These are phyloP conservation scores for Picus viridis DNA, from an alignment of 2,797 vertebrate species.

Conservation along the genomic window DNA sequence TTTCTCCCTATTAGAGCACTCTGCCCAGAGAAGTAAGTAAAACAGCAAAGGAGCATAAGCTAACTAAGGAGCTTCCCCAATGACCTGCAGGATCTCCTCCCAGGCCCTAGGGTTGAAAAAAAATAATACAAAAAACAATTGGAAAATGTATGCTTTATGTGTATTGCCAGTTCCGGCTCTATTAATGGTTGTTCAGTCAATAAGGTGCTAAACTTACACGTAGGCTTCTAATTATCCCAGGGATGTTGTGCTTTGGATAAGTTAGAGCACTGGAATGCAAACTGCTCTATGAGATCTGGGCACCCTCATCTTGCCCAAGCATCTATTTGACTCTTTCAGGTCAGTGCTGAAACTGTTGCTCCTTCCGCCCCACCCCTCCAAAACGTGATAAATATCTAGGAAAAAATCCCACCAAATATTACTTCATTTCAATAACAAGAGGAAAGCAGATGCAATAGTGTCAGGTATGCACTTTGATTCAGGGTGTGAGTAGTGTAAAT, in stretches of 20 bases:
- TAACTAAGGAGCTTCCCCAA: not conserved
- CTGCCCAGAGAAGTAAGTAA: not conserved
- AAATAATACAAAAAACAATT: not conserved
- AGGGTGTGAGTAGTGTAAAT: not conserved
- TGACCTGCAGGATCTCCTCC: not conserved
- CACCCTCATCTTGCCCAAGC: not conserved
- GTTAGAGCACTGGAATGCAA: not conserved
- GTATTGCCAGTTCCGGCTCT: not conserved
- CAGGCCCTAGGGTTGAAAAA: not conserved
- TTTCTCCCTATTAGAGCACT: not conserved
- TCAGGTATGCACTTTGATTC: not conserved
- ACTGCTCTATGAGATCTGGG: not conserved
- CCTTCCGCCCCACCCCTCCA: too few relatives aligned
- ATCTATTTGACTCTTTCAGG: not conserved
- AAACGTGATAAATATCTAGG: not conserved
- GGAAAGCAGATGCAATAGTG: accelerated
- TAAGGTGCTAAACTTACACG: accelerated
- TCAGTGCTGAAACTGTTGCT: not conserved
- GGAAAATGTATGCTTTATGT: not conserved
- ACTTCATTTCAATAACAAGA: too few relatives aligned
- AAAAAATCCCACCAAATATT: not conserved
- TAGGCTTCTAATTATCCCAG: not conserved
- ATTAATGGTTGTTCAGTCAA: not conserved
- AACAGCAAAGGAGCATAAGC: not conserved
- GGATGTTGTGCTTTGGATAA: not conserved